Conservation (phyloP, 35 echinoderm and acorn worm genomes). For the Patiria miniata region DNA sequence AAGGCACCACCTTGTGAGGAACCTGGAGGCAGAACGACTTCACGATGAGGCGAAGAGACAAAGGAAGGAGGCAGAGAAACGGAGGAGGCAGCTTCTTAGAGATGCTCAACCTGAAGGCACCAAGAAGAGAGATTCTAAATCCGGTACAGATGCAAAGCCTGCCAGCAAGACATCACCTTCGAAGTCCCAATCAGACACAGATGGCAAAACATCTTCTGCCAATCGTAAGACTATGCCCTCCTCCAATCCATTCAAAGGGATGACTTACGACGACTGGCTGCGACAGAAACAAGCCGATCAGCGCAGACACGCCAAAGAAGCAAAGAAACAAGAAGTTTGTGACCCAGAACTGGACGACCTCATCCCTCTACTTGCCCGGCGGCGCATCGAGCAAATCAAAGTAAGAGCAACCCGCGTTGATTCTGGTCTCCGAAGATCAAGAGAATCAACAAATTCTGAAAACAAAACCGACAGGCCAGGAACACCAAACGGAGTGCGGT, state of each 20-base stretch:
- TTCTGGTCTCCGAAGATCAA: constrained; percentile 3
- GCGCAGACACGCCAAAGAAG: constrained; percentile 11
- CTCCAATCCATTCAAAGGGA: constrained; percentile 42
- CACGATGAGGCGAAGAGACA: constrained; percentile 19
- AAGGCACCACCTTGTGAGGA: neutral
- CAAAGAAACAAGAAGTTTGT: neutral
- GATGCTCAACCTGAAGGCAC: neutral
- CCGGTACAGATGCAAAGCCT: neutral
- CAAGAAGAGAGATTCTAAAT: neutral
- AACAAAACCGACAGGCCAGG: neutral
- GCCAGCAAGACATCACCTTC: neutral
- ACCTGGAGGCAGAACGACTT: neutral
- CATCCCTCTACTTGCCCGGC: constrained; percentile 41
- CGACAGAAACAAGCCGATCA: constrained; percentile 44
- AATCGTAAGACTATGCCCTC: constrained; percentile 11
- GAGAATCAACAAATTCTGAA: neutral
- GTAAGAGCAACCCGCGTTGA: neutral
- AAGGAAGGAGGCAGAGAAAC: constrained; percentile 20
- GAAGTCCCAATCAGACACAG: neutral
- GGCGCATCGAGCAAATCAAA: constrained; percentile 48
- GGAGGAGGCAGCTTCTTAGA: constrained; percentile 9
- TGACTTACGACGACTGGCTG: constrained; percentile 69
- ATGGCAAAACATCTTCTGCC: neutral
- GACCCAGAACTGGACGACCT: constrained; percentile 38
- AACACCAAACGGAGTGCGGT: neutral